Percentiles rank a stretch among this genome's conserved stretches.
Conservation (phyloP, 1,140 invertebrate genomes). For the Drosophila fuyamai region DNA sequence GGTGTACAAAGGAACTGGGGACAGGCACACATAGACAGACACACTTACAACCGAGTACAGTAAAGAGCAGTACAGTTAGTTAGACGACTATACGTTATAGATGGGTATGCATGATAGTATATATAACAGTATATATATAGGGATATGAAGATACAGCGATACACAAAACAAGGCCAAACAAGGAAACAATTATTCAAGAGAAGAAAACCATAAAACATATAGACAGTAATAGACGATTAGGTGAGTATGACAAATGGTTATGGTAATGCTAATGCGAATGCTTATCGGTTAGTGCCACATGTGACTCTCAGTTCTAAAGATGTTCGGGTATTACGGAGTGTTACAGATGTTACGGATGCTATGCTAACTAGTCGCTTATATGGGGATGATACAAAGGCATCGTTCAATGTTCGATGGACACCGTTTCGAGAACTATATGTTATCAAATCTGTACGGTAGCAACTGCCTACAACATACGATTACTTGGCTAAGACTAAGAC, state of each 20-base stretch:
- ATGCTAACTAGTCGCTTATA: constrained; percentile 14
- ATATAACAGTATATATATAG: constrained; percentile 34
- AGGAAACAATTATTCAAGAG: constrained; percentile 33
- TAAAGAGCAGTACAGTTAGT: constrained; percentile 55
- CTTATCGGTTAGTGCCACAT: constrained; percentile 23
- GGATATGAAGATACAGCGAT: constrained; percentile 32
- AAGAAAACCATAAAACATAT: constrained; percentile 36
- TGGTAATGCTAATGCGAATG: constrained; percentile 27
- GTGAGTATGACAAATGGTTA: constrained; percentile 24
- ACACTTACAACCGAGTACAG: constrained; percentile 51
- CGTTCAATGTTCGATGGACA: constrained; percentile 23
- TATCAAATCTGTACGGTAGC: constrained; percentile 33
- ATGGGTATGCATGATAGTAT: constrained; percentile 41
- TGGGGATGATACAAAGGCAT: constrained; percentile 14
- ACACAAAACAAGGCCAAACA: constrained; percentile 47
- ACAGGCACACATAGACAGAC: constrained; percentile 52
- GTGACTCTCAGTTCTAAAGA: constrained; percentile 41
- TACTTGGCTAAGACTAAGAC: constrained; percentile 20
- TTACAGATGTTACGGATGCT: constrained; percentile 28
- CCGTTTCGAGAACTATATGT: constrained; percentile 25
- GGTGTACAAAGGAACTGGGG: constrained; percentile 15
- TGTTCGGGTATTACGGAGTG: constrained; percentile 16
- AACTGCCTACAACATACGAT: constrained; percentile 38
- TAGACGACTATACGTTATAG: constrained; percentile 43
- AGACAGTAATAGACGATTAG: constrained; percentile 45